Evolutionary conservation across 2,113 vertebrate species (phyloP).

Genomic region (Platysteira castanea): DNA sequence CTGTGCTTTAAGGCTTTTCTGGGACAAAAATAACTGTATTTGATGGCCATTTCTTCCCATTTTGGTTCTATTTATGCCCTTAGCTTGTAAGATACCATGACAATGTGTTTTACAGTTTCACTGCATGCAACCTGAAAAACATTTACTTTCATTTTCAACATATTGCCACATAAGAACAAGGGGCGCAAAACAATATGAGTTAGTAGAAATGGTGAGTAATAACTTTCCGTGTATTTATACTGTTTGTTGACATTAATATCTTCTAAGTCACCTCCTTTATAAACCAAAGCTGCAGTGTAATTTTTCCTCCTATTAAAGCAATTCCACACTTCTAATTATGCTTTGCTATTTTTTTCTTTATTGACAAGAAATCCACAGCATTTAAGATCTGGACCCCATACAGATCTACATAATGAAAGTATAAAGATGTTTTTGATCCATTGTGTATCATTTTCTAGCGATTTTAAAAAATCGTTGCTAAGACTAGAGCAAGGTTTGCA

Average conservation of each 20-base stretch:
- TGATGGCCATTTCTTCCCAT: background rate
- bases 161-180: background rate
- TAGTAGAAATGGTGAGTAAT: background rate
- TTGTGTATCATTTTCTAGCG: background rate
- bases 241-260: background rate
- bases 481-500: background rate
- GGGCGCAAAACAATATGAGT: background rate
- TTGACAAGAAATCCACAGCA: background rate
- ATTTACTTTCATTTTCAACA: background rate
- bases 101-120: background rate
- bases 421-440: background rate
- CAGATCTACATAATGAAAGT: background rate
- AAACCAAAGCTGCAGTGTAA: background rate
- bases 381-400: background rate
- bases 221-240: background rate
- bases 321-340: background rate
- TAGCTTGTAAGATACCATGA: background rate
- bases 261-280: background rate
- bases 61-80: background rate
- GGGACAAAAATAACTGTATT: background rate
- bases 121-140: background rate
- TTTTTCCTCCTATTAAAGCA: background rate
- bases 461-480: background rate
- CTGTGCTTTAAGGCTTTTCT: background rate
- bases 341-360: background rate